phyloP scores from a whole-genome alignment of 2,888 invertebrate species.

The Nasonia oneida region DNA sequence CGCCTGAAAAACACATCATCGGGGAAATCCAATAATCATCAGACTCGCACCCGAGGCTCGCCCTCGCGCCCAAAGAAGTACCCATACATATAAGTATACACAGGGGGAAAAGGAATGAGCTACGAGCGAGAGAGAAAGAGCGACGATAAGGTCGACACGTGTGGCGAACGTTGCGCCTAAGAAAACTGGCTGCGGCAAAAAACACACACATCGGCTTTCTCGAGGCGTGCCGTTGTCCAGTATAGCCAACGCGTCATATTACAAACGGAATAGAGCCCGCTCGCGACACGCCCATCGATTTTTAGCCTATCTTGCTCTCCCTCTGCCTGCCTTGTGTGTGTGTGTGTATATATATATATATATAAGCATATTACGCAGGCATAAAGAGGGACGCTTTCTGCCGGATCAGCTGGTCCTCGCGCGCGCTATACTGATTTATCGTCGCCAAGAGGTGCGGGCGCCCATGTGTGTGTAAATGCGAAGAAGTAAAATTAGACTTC shows the following conservation, averaged over 20 bases:
- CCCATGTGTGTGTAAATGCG: neutral
- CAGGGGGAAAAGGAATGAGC: neutral
- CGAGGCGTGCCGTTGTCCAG: neutral
- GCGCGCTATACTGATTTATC: conserved; percentile 12
- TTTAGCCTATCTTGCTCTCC: conserved; percentile 1
- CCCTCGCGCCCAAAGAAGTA: neutral
- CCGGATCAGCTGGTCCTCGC: conserved; percentile 15
- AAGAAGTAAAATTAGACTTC: conserved; percentile 43
- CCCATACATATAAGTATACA: neutral
- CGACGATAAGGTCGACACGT: conserved; percentile 17
- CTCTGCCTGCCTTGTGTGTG: neutral
- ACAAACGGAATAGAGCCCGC: neutral
- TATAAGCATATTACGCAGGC: neutral
- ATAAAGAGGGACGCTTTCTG: neutral
- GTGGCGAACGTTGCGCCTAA: neutral
- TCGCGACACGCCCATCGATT: conserved; percentile 29
- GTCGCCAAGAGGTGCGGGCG: neutral
- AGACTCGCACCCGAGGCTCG: neutral
- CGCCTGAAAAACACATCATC: conserved; percentile 7
- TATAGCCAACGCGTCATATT: neutral
- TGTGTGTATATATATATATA: neutral
- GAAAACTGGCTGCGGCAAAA: neutral
- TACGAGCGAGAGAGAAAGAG: neutral
- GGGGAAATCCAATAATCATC: conserved; percentile 44
- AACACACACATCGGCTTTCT: neutral